These are phyloP conservation scores for Vanacampus margaritifer DNA, from an alignment of 2,113 vertebrate species.

Conservation along the genomic window DNA sequence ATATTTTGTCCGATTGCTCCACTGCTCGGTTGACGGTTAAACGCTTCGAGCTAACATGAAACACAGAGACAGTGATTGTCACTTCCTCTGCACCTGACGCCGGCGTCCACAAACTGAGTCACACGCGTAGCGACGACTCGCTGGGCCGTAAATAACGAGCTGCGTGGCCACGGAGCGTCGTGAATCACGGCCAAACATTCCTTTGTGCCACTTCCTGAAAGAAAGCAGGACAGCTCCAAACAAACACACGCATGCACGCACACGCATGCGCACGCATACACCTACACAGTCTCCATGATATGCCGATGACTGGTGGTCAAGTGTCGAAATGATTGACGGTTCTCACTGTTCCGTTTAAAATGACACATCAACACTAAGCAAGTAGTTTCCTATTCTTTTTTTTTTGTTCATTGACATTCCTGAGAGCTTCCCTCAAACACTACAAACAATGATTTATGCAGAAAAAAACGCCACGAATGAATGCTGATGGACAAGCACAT, in stretches of 20 bases:
- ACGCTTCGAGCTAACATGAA: background rate
- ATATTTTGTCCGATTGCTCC: background rate
- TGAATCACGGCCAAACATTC: constrained; percentile 58
- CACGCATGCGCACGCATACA: background rate
- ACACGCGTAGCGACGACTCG: constrained; percentile 44
- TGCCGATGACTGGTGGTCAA: background rate
- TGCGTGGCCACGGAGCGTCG: constrained; percentile 31
- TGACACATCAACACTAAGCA: background rate
- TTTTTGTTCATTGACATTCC: background rate
- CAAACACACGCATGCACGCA: background rate
- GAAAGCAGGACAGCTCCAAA: constrained; percentile 13
- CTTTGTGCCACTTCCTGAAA: constrained; percentile 62
- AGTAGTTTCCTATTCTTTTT: background rate
- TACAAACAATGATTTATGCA: background rate
- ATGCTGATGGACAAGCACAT: background rate
- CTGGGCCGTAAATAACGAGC: constrained; percentile 49
- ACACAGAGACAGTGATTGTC: background rate
- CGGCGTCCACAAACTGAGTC: constrained; percentile 31
- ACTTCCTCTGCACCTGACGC: constrained; percentile 41
- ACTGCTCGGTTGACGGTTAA: background rate
- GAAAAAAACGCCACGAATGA: background rate
- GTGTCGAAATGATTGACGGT: background rate
- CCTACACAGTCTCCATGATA: background rate
- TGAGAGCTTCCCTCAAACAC: background rate
- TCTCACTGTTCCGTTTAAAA: background rate